Percentiles rank a stretch among this genome's conserved stretches.
Conservation (phyloP, 2,888 invertebrate species). For the Altica lythri region DNA sequence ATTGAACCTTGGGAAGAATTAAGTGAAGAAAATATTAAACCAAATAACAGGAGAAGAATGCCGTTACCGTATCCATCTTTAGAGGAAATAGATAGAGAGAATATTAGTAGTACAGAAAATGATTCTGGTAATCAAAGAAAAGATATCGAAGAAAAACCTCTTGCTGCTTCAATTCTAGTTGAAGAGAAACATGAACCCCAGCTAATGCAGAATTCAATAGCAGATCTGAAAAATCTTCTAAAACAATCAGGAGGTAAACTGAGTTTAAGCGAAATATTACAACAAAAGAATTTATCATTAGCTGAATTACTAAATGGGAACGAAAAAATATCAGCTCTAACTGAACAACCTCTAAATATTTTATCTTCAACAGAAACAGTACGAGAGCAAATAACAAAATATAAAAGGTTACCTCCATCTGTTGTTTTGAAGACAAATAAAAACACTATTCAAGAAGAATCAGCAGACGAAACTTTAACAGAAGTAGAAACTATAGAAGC, state of each 20-base stretch:
- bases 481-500: conserved; percentile 43
- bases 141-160: conserved; percentile 10
- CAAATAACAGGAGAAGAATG: conserved; percentile 46
- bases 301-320: conserved; percentile 73
- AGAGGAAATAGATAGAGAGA: conserved; percentile 24
- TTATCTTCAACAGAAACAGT: conserved; percentile 24
- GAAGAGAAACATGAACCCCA: conserved; percentile 16
- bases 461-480: conserved; percentile 35
- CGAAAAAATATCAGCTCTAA: conserved; percentile 63
- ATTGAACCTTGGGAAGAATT: conserved; percentile 50
- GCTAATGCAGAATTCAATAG: conserved; percentile 1
- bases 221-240: conserved; percentile 66
- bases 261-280: conserved; percentile 78
- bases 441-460: conserved; percentile 36
- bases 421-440: conserved; percentile 42
- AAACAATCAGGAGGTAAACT: conserved; percentile 71
- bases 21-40: conserved; percentile 42
- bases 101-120: background rate
- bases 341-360: conserved; percentile 39
- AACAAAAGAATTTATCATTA: conserved; percentile 74
- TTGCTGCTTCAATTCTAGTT: conserved; percentile 26
- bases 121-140: background rate
- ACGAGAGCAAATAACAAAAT: conserved; percentile 35
- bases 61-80: conserved; percentile 42
- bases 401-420: conserved; percentile 42